Base-by-base conservation (phyloP, 2,797 vertebrate species). In the Tiaroga cobitis region DNA sequence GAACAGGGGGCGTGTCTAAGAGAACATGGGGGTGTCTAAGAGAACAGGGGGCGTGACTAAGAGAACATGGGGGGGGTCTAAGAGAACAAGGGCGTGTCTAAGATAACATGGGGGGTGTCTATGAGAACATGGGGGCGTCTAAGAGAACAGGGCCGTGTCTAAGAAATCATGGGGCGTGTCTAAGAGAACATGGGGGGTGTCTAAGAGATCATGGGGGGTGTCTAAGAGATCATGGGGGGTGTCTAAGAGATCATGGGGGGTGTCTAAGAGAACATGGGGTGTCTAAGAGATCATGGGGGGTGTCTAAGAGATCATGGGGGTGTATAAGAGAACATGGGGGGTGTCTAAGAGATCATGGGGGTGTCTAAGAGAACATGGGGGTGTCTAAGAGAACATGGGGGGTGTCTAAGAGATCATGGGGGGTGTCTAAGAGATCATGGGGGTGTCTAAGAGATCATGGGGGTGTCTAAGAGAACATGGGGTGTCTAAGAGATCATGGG, bases 401-500 rank as follows among this genome's bases (percentile, higher is more conserved):
- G 2, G 10, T 43, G 41, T 3, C 41, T 43, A 3, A 56, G 2
- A 56, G 1, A 24, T 3, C 19, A 54, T 0, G 7, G 8, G 19
- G 7, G 2, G 19, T 54, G 51, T 21, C 51, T 54, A 8, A 8
- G 2, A 21, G 0, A 21, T 8, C 2, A 54, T 0, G 19, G 2
- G 43, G 0, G 4, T 63, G 41, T 24, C 24, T 39, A 18, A 37
- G 0, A 4, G 3, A 18, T 10, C 41, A 43, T 0, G 4, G 34
- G 21, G 75, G 39, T 46, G 41, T 46, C 51, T 56, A 39, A 41
- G 0, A 9, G 2, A 8, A 41, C 2, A 41, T 3, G 10, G 0
- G 0, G 41, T 43, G 43, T 43, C 11, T 43, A 13, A 13, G 43
- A 43, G 0, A 43, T 13, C 41, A 2, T 0, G 2, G 37, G 67